Evolutionary conservation across 2,797 vertebrate genomes (phyloP).

Genomic region (Hirundo rustica): DNA sequence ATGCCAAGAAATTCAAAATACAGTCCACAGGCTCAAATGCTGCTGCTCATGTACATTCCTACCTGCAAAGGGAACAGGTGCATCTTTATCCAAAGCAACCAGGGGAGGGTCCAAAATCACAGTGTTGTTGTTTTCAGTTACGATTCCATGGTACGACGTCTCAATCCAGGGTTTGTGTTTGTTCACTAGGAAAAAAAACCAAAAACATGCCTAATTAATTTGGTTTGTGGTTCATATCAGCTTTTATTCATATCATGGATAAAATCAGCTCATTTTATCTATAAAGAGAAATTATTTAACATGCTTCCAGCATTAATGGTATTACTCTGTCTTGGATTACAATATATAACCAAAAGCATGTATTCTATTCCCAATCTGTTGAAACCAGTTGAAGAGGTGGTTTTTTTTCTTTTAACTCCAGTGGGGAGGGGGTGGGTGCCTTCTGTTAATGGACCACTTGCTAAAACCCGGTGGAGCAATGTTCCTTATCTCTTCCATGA

Average conservation of each 20-base stretch:
- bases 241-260: too few relatives aligned
- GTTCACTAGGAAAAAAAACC: slow-evolving; percentile 84
- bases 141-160: slow-evolving; percentile 94
- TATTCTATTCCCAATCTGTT: too few relatives aligned
- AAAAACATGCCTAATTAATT: neutral
- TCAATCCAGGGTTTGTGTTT: slow-evolving; percentile 99
- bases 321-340: neutral
- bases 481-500: too few relatives aligned
- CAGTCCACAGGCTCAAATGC: neutral
- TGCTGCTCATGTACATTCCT: slow-evolving; percentile 26
- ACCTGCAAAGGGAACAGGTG: slow-evolving; percentile 95
- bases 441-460: too few relatives aligned
- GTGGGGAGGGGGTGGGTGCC: too few relatives aligned
- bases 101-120: slow-evolving; percentile 95
- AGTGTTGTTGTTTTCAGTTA: slow-evolving; percentile 93
- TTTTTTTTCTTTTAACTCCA: too few relatives aligned
- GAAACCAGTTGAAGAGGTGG: too few relatives aligned
- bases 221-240: neutral
- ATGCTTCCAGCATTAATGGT: neutral
- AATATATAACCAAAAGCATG: too few relatives aligned
- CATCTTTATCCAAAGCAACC: slow-evolving; percentile 96
- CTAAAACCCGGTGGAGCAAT: too few relatives aligned
- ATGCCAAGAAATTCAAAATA: neutral
- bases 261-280: neutral
- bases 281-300: neutral